Evolutionary conservation across 2,113 vertebrate genomes (phyloP), one percentile per base, ranked within the genome.

Genomic region (Serilophus lunatus): DNA sequence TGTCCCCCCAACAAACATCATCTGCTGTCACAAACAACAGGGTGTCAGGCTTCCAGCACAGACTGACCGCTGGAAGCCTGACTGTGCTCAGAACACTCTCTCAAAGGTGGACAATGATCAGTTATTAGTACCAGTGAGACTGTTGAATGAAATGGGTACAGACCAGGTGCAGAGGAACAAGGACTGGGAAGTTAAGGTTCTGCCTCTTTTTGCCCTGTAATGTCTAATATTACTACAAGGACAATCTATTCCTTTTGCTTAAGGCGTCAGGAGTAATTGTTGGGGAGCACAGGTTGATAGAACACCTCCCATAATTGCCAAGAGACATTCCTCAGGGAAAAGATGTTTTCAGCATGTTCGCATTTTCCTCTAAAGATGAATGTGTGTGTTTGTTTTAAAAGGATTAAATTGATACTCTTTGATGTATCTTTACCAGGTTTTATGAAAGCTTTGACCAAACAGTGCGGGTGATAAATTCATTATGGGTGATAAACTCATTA

Each of bases 401-500:
- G 84, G 82, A 96, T 96, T 96, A 93, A 93, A 92, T 65, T 91
- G 70, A 87, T 95, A 53, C 31, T 35, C 60, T 86, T 86, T 90
- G 88, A 96, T 94, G 35, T 83, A 84, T 80, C 64, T 86, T 91
- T 84, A 95, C 82, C 19, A 72, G 53, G 33, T 88, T 93, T 93
- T 94, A 95, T 95, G 92, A 95, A 92, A 90, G 84, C 82, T 93
- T 94, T 93, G 95, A 92, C 88, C 93, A 90, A 93, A 94, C 69
- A 91, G 49, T 84, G 49, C 0, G 3, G 45, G 77, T 94, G 93
- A 96, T 96, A 96, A 97, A 97, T 97, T 95, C 71, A 93, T 96
- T 96, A 95, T 25, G 64, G 75, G 18, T 66, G 77, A 93, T 94
- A 95, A 96, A 93, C 56, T 88, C 90, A 92, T 93, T 91, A 90